Conservation (phyloP, 2,888 invertebrate species). For the Drosophila infuscata region DNA sequence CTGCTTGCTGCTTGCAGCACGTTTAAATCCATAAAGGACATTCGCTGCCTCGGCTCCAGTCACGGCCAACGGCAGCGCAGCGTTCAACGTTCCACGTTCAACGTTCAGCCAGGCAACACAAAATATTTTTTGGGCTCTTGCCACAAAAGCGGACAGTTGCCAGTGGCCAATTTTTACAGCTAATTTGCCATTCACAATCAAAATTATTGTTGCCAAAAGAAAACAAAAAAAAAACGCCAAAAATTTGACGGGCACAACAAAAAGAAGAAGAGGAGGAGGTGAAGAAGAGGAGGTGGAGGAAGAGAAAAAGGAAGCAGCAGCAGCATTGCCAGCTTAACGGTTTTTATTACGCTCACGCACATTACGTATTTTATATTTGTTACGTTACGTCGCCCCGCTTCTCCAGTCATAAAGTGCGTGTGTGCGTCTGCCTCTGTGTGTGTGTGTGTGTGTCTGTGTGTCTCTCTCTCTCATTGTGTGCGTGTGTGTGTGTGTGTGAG, state of each 20-base stretch:
- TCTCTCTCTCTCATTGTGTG: conserved; percentile 16
- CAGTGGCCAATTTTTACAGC: conserved; percentile 48
- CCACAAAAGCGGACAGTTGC: conserved; percentile 40
- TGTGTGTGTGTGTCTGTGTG: conserved; percentile 10
- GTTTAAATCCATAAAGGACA: conserved; percentile 74
- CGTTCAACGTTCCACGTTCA: conserved; percentile 44
- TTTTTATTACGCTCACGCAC: conserved; percentile 66
- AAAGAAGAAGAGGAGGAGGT: conserved; percentile 2
- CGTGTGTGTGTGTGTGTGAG: conserved; percentile 17
- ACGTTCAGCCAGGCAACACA: conserved; percentile 58
- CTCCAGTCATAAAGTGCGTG: conserved; percentile 42
- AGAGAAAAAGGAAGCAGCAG: conserved; percentile 3
- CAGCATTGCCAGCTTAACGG: conserved; percentile 48
- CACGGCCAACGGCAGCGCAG: conserved; percentile 59
- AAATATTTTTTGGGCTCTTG: conserved; percentile 16
- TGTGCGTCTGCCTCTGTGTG: conserved; percentile 28
- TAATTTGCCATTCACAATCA: conserved; percentile 62
- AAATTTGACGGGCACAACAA: conserved; percentile 35
- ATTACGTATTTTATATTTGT: conserved; percentile 44
- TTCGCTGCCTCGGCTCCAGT: conserved; percentile 70
- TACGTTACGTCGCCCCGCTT: conserved; percentile 38
- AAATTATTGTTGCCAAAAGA: conserved; percentile 38
- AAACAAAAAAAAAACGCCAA: neutral
- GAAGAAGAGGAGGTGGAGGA: neutral
- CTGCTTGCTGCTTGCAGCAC: conserved; percentile 28